Conservation (phyloP, 2,797 vertebrate species). For the Sebastes oblongus region DNA sequence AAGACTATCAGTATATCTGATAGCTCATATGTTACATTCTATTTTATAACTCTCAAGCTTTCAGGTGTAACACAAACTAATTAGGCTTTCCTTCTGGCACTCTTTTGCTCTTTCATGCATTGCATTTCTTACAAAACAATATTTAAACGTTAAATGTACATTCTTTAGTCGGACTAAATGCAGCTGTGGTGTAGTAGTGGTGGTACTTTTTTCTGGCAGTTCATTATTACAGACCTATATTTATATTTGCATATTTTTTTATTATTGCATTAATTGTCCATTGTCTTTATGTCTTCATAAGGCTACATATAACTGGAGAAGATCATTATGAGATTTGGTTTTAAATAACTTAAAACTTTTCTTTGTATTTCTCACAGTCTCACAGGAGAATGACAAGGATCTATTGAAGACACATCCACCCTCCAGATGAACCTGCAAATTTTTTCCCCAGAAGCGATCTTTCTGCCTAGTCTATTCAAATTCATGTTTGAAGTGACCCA, state of each 20-base stretch:
- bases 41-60: neutral
- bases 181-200: neutral
- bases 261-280: neutral
- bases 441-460: no score
- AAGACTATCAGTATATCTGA: neutral
- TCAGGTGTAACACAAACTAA: neutral
- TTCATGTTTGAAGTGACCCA: no score
- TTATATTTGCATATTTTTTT: neutral
- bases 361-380: neutral
- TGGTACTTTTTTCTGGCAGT: neutral
- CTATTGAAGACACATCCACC: neutral
- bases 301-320: neutral
- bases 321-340: neutral
- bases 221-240: neutral
- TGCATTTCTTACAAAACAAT: neutral
- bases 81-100: neutral
- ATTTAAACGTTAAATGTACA: neutral
- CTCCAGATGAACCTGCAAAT: neutral
- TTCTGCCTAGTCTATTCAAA: accelerated
- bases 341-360: neutral
- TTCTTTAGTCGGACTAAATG: accelerated
- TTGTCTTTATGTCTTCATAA: neutral
- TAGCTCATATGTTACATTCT: neutral
- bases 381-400: neutral
- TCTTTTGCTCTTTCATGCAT: neutral